Base-by-base conservation (phyloP, 1,140 invertebrate species). In the Portunus trituberculatus region DNA sequence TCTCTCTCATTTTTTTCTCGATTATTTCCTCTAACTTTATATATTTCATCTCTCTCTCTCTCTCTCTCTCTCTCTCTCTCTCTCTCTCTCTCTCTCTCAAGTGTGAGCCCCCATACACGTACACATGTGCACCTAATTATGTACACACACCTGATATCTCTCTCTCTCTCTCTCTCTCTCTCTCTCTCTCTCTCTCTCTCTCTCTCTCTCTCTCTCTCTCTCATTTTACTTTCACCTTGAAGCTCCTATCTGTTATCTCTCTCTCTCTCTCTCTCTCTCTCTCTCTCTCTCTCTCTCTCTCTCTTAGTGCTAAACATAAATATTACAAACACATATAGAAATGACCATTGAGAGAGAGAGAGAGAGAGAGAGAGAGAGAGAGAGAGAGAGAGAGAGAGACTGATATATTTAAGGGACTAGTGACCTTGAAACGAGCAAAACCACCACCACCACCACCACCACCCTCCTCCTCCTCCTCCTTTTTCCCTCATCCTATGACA, bases 261-360 rank as follows among this genome's bases (percentile, higher is more conserved):
- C 52, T 59, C 52, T 59, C 52, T 59, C 52, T 59, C 52, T 59
- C 52, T 59, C 52, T 59, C 52, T 59, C 52, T 59, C 52, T 59
- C 45, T 90, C 20, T 28, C 14, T 48, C n/a, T 90, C 48, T 90
- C 88, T 90, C 88, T 52, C 39, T 88, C 87, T 45, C 87, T 88
- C 25, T 48, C 87, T 31, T 46, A 0, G 46, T 12, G 48, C 0
- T 28, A 52, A 8, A 14, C 39, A n/a, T 52, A 46, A 45, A 6
- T 6, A 39, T 6, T 39, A 6, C 39, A 3, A 3, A 32, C 28
- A 87, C 84, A 91, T 45, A 91, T 45, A 48, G 89, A 91, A 39
- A 39, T 39, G 39, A 39, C 39, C 39, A n/a, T n/a, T n/a, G n/a
- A 46, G 87, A 90, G 93, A 82, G 31, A 52, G 92, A 39, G 39